A percentile compares a stretch with the other conserved stretches of the same genome.
phyloP scores from a whole-genome alignment of 2,888 invertebrate genomes.

The Baronia brevicornis region DNA sequence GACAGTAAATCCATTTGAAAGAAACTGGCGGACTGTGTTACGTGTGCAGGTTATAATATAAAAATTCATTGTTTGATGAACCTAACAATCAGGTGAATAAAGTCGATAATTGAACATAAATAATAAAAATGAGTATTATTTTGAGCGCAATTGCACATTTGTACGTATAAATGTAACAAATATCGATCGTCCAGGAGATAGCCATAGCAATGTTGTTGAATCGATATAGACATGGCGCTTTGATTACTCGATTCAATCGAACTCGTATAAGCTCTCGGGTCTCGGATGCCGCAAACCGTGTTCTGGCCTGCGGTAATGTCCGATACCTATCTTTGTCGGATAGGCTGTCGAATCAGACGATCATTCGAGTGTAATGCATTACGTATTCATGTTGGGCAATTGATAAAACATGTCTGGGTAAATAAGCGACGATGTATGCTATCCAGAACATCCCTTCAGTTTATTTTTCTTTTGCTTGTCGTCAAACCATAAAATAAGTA shows the following conservation, averaged over 20 bases:
- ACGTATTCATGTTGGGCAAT: constrained; percentile 63
- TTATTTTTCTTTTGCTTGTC: constrained; percentile 12
- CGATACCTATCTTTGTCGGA: constrained; percentile 65
- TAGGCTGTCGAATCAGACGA: constrained; percentile 50
- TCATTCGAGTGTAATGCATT: constrained; percentile 56
- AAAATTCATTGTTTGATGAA: background rate
- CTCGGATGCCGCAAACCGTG: constrained; percentile 40
- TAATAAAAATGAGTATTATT: constrained; percentile 19
- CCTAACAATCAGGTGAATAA: constrained; percentile 20
- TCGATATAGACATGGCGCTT: constrained; percentile 69
- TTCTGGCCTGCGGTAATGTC: constrained; percentile 56
- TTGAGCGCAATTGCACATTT: constrained; percentile 31
- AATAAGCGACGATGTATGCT: constrained; percentile 23
- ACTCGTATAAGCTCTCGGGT: constrained; percentile 47
- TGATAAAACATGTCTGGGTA: constrained; percentile 53
- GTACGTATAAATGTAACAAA: constrained; percentile 59
- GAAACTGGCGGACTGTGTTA: constrained; percentile 31
- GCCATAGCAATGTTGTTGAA: constrained; percentile 59
- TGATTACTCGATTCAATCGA: constrained; percentile 70
- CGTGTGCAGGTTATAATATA: constrained; percentile 6
- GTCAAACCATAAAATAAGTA: constrained; percentile 3
- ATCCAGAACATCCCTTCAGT: constrained; percentile 12
- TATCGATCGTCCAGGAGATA: constrained; percentile 66
- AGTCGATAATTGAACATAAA: constrained; percentile 25
- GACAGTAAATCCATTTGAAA: constrained; percentile 66